Percentiles rank a stretch among this genome's conserved stretches.
phyloP scores from a whole-genome alignment of 2,888 invertebrate genomes.

The Pterobdella sp. region DNA sequence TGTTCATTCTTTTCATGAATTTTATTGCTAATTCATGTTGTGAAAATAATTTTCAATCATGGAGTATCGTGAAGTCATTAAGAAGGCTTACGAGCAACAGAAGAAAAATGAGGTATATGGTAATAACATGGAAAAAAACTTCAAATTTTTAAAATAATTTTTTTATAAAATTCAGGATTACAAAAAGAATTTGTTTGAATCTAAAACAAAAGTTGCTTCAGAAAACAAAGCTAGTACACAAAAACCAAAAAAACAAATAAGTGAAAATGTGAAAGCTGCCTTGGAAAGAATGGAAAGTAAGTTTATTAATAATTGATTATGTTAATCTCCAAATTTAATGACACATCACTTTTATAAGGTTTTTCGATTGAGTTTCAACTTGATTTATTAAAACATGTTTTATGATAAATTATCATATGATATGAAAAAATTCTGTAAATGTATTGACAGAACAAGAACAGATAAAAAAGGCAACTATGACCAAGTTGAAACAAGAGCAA shows the following conservation, averaged over 20 bases:
- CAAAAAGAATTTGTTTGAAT: background rate
- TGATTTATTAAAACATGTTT: too few relatives aligned
- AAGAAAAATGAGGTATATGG: conserved; percentile 4
- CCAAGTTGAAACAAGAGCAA: background rate
- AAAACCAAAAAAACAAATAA: conserved; percentile 9
- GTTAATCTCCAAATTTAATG: too few relatives aligned
- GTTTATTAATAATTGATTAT: too few relatives aligned
- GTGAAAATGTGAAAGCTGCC: background rate
- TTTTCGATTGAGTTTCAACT: too few relatives aligned
- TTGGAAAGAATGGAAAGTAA: conserved; percentile 4
- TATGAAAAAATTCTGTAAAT: too few relatives aligned
- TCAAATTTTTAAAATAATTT: background rate
- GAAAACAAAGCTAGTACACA: background rate
- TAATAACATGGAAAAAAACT: background rate
- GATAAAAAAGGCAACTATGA: background rate
- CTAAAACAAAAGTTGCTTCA: background rate
- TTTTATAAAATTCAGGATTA: background rate
- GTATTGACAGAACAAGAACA: background rate
- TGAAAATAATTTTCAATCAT: background rate
- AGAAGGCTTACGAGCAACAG: background rate
- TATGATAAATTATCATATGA: too few relatives aligned
- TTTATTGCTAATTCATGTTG: background rate
- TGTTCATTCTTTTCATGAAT: background rate
- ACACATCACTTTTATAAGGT: too few relatives aligned
- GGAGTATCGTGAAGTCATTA: conserved; percentile 4